Conservation (phyloP, 2,113 vertebrate species). For the Peromyscus leucopus region DNA sequence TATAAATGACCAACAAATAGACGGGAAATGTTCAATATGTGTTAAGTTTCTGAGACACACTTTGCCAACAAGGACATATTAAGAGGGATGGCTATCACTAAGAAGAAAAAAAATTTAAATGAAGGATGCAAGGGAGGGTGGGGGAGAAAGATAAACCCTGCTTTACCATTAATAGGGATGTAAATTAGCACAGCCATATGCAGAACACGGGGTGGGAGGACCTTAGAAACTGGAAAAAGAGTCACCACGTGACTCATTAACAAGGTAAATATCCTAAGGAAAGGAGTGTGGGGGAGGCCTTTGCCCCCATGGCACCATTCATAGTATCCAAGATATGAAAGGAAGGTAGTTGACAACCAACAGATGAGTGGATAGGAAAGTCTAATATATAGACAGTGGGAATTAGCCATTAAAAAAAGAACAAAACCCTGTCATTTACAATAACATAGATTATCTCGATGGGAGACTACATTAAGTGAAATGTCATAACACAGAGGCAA, state of each 20-base stretch:
- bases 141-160: not conserved
- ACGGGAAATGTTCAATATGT: not conserved
- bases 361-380: not conserved
- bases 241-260: not conserved
- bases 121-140: not conserved
- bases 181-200: not conserved
- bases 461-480: not conserved
- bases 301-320: not conserved
- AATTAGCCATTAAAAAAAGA: not conserved
- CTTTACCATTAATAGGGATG: no score
- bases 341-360: not conserved
- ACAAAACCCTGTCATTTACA: not conserved
- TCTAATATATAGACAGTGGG: not conserved
- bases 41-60: not conserved
- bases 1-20: not conserved
- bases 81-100: not conserved
- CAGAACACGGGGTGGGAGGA: not conserved
- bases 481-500: not conserved
- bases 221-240: not conserved
- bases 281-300: no score
- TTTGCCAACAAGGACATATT: not conserved
- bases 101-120: not conserved
- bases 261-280: not conserved
- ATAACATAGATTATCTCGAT: not conserved
- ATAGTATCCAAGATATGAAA: not conserved